Base-by-base conservation (phyloP, 1,140 invertebrate genomes). In the Zaprionus africanus region DNA sequence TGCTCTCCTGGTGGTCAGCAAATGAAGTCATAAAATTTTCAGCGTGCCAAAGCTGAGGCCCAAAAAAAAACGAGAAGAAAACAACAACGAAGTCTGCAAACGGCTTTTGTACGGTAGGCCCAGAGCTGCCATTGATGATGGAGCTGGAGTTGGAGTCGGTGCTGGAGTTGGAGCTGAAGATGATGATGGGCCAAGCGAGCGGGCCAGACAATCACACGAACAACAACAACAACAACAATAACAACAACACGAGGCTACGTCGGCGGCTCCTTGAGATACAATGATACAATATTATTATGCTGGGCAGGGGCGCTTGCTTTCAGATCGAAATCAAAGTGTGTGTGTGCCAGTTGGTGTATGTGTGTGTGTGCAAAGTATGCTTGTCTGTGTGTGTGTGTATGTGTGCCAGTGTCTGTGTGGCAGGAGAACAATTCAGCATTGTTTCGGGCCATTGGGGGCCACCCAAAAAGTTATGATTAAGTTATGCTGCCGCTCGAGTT, bases 381-480 rank as follows among this genome's bases (percentile, higher is more conserved):
- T 4, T 43, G n/a, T 51, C 5, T 58, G 22, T 36, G 9, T 58
- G 36, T 61, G n/a, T 68, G 26, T 62, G 64, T 70, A 28, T 77
- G 53, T 67, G n/a, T 63, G 51, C 49, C 19, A 61, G 22, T 71
- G 63, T 79, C 60, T 73, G 59, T 81, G 22, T 22, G 57, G 56
- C 59, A 81, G 64, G 49, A 77, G 74, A 88, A 90, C 85, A 88
- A 88, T 90, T 81, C 84, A 90, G 78, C 84, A 88, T 88, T 88
- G 84, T 87, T 88, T 88, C 84, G 85, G 85, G 85, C 68, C 78
- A 73, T 63, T 77, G 85, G n/a, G 58, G 90, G 81, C 90, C 88
- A 91, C 90, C 88, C 88, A 91, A 88, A 90, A 88, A 78, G 90
- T 91, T 91, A 91, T 91, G 90, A 91, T 91, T 91, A 90, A 91